These are phyloP conservation scores for Sycon ciliatum DNA, from an alignment of 37 sponge, comb jelly and placozoan genomes.

Conservation along the genomic window DNA sequence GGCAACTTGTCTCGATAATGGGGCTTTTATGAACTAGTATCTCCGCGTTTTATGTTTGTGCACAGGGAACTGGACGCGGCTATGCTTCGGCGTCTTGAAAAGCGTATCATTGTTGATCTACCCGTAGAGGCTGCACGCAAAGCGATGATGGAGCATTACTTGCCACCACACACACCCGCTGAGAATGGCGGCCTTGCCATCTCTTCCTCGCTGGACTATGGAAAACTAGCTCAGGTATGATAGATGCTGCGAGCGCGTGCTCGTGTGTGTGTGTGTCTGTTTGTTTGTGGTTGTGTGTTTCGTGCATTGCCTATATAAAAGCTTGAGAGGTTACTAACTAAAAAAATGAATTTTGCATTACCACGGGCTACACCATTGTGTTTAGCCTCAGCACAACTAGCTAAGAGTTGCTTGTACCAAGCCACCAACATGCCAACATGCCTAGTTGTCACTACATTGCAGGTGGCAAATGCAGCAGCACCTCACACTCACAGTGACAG, in stretches of 20 bases:
- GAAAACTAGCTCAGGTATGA: conserved; percentile 57
- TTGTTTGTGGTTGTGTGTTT: conserved; percentile 13
- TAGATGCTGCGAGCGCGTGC: background rate
- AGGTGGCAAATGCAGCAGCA: too few relatives aligned
- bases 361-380: too few relatives aligned
- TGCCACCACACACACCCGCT: conserved; percentile 57
- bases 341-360: conserved; percentile 13
- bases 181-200: conserved; percentile 56
- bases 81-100: conserved; percentile 93
- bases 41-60: background rate
- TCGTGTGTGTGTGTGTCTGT: conserved; percentile 1
- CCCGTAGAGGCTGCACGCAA: conserved; percentile 64
- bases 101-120: conserved; percentile 88
- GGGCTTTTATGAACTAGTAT: too few relatives aligned
- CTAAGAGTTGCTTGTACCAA: too few relatives aligned
- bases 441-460: too few relatives aligned
- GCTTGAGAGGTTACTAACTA: background rate
- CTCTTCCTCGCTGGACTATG: conserved; percentile 70
- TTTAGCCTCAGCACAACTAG: too few relatives aligned
- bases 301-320: background rate
- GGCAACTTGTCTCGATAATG: too few relatives aligned
- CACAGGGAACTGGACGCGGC: conserved; percentile 90
- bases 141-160: conserved; percentile 79
- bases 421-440: too few relatives aligned
- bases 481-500: too few relatives aligned